A percentile compares a stretch with the other conserved stretches of the same genome.
These are phyloP conservation scores for Montipora capitata DNA, from an alignment of 92 coral and sea anemone species.

Conservation along the genomic window DNA sequence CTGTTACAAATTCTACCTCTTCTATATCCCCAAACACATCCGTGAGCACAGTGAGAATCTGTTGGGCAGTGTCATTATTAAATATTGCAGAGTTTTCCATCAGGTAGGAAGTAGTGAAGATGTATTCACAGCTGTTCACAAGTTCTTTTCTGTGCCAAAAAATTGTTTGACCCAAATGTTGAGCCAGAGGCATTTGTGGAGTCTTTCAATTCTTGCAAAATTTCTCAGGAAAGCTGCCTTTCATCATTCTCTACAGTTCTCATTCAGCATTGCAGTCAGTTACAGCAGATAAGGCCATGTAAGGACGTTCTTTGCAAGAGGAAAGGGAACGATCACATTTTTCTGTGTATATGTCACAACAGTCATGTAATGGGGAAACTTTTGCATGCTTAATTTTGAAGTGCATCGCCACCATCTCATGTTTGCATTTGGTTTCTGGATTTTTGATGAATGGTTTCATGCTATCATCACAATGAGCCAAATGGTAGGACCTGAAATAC, in stretches of 20 bases:
- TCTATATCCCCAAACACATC: conserved; percentile 57
- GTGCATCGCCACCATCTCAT: conserved; percentile 25
- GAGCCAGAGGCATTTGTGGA: conserved; percentile 27
- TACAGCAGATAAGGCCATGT: conserved; percentile 17
- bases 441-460: no score
- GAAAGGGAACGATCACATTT: conserved; percentile 35
- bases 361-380: conserved; percentile 14
- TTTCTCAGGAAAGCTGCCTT: conserved; percentile 52
- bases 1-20: conserved; percentile 41
- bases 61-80: conserved; percentile 57
- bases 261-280: conserved; percentile 37
- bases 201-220: conserved; percentile 35
- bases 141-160: conserved; percentile 36
- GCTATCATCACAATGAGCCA: no score
- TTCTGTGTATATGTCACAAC: conserved; percentile 57
- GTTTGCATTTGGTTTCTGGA: conserved; percentile 60
- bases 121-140: conserved; percentile 9
- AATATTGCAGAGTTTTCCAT: conserved; percentile 72
- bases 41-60: conserved; percentile 49
- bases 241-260: conserved; percentile 58
- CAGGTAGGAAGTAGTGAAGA: no score
- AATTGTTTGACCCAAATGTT: conserved; percentile 29
- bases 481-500: conserved; percentile 45
- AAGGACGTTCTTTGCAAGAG: conserved; percentile 39
- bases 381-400: background rate